Percentiles rank a stretch among this genome's conserved stretches.
These are phyloP conservation scores for Cervus canadensis DNA, from an alignment of 2,113 vertebrate species.

Conservation along the genomic window DNA sequence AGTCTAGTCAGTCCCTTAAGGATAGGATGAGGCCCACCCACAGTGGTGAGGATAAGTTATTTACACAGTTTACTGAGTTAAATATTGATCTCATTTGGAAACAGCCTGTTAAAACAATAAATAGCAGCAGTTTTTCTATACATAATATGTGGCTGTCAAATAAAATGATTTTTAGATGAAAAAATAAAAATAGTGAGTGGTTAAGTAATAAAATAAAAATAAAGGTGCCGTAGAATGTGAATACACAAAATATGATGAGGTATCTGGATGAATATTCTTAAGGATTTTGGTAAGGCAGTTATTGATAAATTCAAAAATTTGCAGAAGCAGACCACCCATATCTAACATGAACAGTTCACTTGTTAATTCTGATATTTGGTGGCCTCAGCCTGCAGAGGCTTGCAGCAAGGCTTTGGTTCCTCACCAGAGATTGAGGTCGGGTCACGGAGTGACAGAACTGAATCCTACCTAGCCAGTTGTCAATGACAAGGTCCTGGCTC, in stretches of 20 bases:
- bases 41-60: background rate
- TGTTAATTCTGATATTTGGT: background rate
- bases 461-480: background rate
- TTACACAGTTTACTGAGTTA: background rate
- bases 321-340: background rate
- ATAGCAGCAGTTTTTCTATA: background rate
- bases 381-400: background rate
- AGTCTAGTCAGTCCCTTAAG: background rate
- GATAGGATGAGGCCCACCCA: no score
- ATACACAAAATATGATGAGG: background rate
- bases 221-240: background rate
- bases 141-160: background rate
- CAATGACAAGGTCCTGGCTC: background rate
- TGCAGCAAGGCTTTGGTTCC: background rate
- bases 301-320: background rate
- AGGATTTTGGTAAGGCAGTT: background rate
- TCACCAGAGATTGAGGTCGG: background rate
- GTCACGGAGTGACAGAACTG: background rate
- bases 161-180: background rate
- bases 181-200: background rate
- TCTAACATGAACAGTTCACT: background rate
- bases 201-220: background rate
- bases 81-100: background rate
- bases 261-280: background rate
- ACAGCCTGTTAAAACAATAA: background rate